Evolutionary conservation across 2,113 vertebrate species (phyloP).

Genomic region (Upupa epops): DNA sequence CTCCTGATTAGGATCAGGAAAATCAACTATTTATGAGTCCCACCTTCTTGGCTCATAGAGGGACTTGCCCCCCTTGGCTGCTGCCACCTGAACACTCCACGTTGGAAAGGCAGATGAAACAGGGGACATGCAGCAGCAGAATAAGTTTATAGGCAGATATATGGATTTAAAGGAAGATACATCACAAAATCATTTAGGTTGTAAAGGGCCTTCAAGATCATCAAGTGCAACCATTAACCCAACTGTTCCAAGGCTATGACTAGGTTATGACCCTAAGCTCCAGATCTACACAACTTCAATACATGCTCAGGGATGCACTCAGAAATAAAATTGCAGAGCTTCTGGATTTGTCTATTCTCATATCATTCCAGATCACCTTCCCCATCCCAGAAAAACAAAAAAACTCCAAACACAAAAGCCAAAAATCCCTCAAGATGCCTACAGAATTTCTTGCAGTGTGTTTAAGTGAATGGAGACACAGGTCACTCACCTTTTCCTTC

Average conservation of each 20-base stretch:
- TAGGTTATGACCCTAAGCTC: too few relatives aligned
- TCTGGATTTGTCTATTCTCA: too few relatives aligned
- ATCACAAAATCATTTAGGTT: too few relatives aligned
- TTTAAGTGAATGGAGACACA: neutral
- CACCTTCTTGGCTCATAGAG: neutral
- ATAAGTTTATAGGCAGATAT: neutral
- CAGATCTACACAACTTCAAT: too few relatives aligned
- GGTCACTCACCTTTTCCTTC: neutral
- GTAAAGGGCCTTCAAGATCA: too few relatives aligned
- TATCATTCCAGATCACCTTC: neutral
- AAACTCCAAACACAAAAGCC: neutral
- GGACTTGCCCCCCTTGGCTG: accelerated
- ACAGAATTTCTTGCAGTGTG: accelerated
- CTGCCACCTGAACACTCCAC: accelerated
- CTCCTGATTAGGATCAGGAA: constrained; percentile 24
- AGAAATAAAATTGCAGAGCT: too few relatives aligned
- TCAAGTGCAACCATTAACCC: too few relatives aligned
- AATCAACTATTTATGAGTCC: neutral
- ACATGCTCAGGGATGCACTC: too few relatives aligned
- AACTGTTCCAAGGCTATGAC: too few relatives aligned
- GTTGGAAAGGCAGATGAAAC: accelerated
- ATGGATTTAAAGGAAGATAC: too few relatives aligned
- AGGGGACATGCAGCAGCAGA: accelerated
- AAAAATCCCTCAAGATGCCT: neutral
- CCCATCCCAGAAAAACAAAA: neutral